A percentile compares a stretch with the other conserved stretches of the same genome.
These are phyloP conservation scores for Campoletis sonorensis DNA, from an alignment of 1,140 invertebrate genomes.

Conservation along the genomic window DNA sequence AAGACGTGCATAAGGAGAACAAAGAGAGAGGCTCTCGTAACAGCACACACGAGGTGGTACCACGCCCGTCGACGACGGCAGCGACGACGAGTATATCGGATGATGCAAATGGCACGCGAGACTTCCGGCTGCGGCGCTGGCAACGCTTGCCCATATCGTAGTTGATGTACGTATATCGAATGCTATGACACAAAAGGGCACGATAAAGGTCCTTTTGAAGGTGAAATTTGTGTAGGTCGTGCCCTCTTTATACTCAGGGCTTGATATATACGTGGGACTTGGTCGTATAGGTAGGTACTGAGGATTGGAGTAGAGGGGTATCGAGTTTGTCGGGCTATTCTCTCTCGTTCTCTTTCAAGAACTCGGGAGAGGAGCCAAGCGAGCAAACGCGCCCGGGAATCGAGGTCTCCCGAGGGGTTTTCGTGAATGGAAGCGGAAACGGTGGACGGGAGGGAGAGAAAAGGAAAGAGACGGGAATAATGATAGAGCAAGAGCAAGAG, in stretches of 20 bases:
- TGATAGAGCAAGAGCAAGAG: background rate
- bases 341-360: slow-evolving; percentile 54
- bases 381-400: slow-evolving; percentile 44
- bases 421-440: slow-evolving; percentile 69
- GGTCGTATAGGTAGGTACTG: background rate
- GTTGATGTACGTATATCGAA: background rate
- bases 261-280: background rate
- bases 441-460: slow-evolving; percentile 42
- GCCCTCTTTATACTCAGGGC: background rate
- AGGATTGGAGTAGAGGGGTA: slow-evolving; percentile 45
- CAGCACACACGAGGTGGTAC: slow-evolving; percentile 44
- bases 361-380: slow-evolving; percentile 54
- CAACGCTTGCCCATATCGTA: slow-evolving; percentile 4
- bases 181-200: background rate
- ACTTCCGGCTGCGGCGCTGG: slow-evolving; percentile 65
- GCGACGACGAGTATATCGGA: slow-evolving; percentile 67
- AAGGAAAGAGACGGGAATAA: background rate
- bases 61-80: slow-evolving; percentile 49
- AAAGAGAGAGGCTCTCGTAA: slow-evolving; percentile 32
- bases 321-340: slow-evolving; percentile 65
- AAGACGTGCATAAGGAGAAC: background rate
- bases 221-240: background rate
- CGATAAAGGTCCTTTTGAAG: background rate
- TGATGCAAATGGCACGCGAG: slow-evolving; percentile 73
- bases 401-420: slow-evolving; percentile 44